phyloP scores from a whole-genome alignment of 2,113 vertebrate genomes.

The Rhynchomys soricoides region DNA sequence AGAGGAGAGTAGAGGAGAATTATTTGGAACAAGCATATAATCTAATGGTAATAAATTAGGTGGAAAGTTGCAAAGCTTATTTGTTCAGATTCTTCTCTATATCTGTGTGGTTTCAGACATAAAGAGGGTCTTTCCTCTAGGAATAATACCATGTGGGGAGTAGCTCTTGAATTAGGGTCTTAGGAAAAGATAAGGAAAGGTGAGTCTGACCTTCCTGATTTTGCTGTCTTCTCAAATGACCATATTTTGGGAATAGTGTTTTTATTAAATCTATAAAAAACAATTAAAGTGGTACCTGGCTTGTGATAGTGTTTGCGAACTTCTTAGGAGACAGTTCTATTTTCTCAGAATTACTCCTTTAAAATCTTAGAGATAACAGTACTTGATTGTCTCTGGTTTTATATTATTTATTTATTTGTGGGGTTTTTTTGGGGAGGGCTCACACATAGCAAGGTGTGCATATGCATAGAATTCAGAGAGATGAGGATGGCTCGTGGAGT shows the following conservation, averaged over 20 bases:
- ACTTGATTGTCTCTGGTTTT: conserved; percentile 33
- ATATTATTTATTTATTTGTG: background rate
- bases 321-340: conserved; percentile 39
- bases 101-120: background rate
- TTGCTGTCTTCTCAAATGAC: background rate
- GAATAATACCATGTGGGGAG: background rate
- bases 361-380: conserved; percentile 39
- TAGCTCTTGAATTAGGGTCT: background rate
- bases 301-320: conserved; percentile 9
- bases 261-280: background rate
- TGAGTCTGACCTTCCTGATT: background rate
- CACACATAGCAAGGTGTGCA: background rate
- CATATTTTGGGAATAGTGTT: background rate
- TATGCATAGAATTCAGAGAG: background rate
- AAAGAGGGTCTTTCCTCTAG: background rate
- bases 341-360: conserved; percentile 42
- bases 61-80: background rate
- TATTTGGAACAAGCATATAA: background rate
- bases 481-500: background rate
- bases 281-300: conserved; percentile 1
- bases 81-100: background rate
- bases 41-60: background rate
- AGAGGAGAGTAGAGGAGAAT: background rate
- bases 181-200: background rate
- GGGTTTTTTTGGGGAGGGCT: background rate